Percentiles rank a stretch among this genome's conserved stretches.
These are phyloP conservation scores for Prorops nasuta DNA, from an alignment of 1,140 invertebrate species.

Conservation along the genomic window DNA sequence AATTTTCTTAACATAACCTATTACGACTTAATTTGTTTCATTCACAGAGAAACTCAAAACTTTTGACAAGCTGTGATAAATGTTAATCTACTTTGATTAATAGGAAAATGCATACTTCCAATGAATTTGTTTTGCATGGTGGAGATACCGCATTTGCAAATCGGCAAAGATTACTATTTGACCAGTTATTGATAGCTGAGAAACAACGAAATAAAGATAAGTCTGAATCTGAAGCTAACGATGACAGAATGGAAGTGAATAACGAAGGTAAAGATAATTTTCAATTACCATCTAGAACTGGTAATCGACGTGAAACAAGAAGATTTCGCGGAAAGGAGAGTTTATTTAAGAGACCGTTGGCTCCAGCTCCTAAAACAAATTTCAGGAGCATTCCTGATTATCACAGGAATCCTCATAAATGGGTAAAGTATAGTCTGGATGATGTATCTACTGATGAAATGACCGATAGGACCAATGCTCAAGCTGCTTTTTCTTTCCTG, in stretches of 20 bases:
- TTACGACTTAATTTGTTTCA: too few species aligned
- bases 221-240: background rate
- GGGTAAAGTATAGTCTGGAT: constrained; percentile 71
- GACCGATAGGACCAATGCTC: constrained; percentile 70
- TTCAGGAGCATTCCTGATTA: constrained; percentile 64
- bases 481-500: constrained; percentile 70
- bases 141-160: constrained; percentile 33
- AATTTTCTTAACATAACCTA: too few species aligned
- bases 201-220: constrained; percentile 30
- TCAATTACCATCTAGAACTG: background rate
- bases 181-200: constrained; percentile 40
- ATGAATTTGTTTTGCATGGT: constrained; percentile 26
- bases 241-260: background rate
- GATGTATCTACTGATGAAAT: constrained; percentile 71
- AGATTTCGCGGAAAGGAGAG: constrained; percentile 67
- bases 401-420: constrained; percentile 73
- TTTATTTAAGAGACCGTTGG: constrained; percentile 71
- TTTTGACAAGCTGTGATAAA: too few species aligned
- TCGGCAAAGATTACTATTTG: constrained; percentile 49
- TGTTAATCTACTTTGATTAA: background rate
- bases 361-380: constrained; percentile 60
- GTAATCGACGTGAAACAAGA: constrained; percentile 18
- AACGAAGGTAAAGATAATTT: background rate
- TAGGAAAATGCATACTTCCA: constrained; percentile 17
- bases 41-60: too few species aligned